Base-by-base conservation (phyloP, 2,888 invertebrate genomes). In the Ametastegia equiseti region DNA sequence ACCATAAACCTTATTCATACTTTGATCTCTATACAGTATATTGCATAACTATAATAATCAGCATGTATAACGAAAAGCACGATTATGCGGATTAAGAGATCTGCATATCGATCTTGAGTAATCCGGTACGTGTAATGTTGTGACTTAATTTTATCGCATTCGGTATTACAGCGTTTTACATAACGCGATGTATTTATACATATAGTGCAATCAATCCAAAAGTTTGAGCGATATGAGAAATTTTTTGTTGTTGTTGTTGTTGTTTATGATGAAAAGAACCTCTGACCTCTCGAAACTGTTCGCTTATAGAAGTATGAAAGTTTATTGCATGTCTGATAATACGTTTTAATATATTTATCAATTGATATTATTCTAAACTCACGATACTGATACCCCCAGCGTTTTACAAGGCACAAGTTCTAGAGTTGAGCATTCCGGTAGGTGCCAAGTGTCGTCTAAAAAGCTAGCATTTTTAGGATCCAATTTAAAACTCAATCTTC, bases 351-450 rank as follows among this genome's bases (percentile, higher is more conserved):
- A 6, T 54, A 54, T 19, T 11, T 11, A 67, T 36, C 0, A 36
- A 39, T 81, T 57, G 30, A 0, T 7, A 30, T 36, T 36, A 47
- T 47, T 63, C 4, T 67, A 36, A 80, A 84, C 89, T 86, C 90
- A 93, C 94, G 93, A 93, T 50, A 95, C 92, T 85, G 93, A 93
- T 78, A 95, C 91, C 81, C 95, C 95, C 79, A 95, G 91, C 84
- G 91, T 93, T 86, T 92, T 92, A 87, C 94, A 94, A 42, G 95
- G 95, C 80, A 95, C 95, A 85, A 95, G 91, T 88, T 95, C 94
- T 83, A 94, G 90, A 81, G 91, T 91, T 50, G 92, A 88, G 81
- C 93, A 92, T 67, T 92, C 92, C 27, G 95, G 94, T 79, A 95
- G 88, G 80, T 92, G 92, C 95, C 95, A 95, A 0, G 94, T 93